Evolutionary conservation across 2,797 vertebrate species (phyloP).

Genomic region (Liparis tanakae): DNA sequence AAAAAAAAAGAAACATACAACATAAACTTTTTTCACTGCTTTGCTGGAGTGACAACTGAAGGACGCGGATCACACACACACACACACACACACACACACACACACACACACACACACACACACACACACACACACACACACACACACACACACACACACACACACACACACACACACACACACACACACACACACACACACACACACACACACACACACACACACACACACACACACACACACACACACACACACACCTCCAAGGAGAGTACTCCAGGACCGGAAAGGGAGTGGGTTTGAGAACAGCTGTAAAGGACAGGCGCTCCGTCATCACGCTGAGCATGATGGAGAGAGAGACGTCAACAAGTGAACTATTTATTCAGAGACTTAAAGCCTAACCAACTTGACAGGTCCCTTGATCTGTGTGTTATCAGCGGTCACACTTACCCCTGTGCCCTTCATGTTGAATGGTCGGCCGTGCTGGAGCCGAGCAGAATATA

Average conservation of each 20-base stretch:
- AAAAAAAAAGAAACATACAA: constrained; percentile 7
- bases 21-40: neutral
- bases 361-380: constrained; percentile 44
- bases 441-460: constrained; percentile 87
- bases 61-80: constrained; percentile 50
- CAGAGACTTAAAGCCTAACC: constrained; percentile 39
- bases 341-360: constrained; percentile 56
- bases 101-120: no score
- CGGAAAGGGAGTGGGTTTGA: constrained; percentile 54
- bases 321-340: constrained; percentile 68
- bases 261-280: constrained; percentile 72
- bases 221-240: no score
- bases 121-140: no score
- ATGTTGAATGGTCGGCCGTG: constrained; percentile 71
- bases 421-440: constrained; percentile 51
- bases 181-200: no score
- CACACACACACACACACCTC: constrained; percentile 50
- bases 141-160: no score
- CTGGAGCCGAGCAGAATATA: constrained; percentile 52
- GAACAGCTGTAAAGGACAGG: constrained; percentile 74
- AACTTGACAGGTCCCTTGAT: constrained; percentile 40
- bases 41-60: constrained; percentile 63
- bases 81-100: constrained; percentile 22
- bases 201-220: no score
- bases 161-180: no score